These are phyloP conservation scores for Shargacucullia verbasci DNA, from an alignment of 2,888 invertebrate genomes.

Conservation along the genomic window DNA sequence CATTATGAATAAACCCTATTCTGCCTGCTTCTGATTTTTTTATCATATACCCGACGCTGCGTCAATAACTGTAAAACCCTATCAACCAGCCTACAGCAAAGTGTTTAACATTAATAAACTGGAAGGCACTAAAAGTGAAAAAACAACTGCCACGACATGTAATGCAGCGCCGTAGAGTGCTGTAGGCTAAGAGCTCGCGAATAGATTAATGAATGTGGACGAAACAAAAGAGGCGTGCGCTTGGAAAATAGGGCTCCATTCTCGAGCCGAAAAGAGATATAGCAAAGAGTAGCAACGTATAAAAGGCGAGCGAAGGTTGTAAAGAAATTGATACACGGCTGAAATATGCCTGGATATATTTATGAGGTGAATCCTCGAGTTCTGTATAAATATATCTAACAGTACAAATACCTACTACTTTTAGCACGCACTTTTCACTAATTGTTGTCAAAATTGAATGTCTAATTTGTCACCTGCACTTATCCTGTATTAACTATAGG, in stretches of 20 bases:
- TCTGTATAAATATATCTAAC: no score
- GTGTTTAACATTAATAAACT: slow-evolving; percentile 28
- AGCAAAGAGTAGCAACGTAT: slow-evolving; percentile 10
- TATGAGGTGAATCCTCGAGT: no score
- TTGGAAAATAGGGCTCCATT: slow-evolving; percentile 47
- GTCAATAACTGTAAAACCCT: neutral
- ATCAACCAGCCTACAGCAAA: neutral
- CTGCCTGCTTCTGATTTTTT: no score
- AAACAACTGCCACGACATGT: slow-evolving; percentile 9
- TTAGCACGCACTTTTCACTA: no score
- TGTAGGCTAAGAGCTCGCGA: slow-evolving; percentile 40
- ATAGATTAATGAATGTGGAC: slow-evolving; percentile 55
- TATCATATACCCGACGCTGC: neutral
- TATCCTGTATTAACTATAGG: no score
- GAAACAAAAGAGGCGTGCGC: slow-evolving; percentile 50
- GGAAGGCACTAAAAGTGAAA: slow-evolving; percentile 24
- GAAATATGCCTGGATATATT: no score
- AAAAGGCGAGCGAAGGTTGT: slow-evolving; percentile 7
- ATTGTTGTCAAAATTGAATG: no score
- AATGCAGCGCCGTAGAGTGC: slow-evolving; percentile 17
- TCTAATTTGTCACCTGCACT: no score
- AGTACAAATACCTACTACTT: no score
- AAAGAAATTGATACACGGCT: slow-evolving; percentile 2
- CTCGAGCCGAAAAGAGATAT: slow-evolving; percentile 38
- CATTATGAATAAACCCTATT: no score